phyloP scores from a whole-genome alignment of 2,888 invertebrate genomes.

The Drosophila seclusa region DNA sequence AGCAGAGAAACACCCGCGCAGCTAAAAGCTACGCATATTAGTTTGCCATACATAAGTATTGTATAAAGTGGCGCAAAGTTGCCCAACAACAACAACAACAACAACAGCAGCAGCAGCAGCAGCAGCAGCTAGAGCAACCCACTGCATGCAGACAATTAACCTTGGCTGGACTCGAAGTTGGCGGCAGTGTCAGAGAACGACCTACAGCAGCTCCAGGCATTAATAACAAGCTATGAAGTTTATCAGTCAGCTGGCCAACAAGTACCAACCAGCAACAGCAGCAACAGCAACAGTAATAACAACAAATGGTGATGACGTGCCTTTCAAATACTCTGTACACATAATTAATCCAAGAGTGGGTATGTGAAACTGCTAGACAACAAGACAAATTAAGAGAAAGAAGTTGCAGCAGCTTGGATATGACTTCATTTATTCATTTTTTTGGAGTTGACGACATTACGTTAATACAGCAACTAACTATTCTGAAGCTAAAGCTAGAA shows the following conservation, averaged over 20 bases:
- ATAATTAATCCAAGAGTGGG: background rate
- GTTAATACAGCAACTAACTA: background rate
- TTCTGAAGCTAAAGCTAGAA: background rate
- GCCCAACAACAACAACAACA: slow-evolving; percentile 36
- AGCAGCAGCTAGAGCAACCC: slow-evolving; percentile 42
- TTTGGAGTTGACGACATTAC: background rate
- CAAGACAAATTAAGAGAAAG: background rate
- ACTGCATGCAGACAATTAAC: slow-evolving; percentile 73
- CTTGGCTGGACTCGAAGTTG: slow-evolving; percentile 79
- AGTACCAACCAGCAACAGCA: slow-evolving; percentile 15
- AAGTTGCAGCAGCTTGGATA: background rate
- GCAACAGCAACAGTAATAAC: slow-evolving; percentile 16
- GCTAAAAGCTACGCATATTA: slow-evolving; percentile 18
- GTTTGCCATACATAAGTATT: slow-evolving; percentile 49
- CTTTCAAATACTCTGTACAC: slow-evolving; percentile 32
- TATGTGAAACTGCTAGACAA: background rate
- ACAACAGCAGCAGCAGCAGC: background rate
- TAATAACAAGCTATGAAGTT: slow-evolving; percentile 46
- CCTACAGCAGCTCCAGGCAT: slow-evolving; percentile 62
- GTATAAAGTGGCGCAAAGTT: slow-evolving; percentile 52
- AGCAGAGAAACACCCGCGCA: slow-evolving; percentile 64
- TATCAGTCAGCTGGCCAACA: slow-evolving; percentile 65
- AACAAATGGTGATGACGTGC: slow-evolving; percentile 35
- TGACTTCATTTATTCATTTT: fast-evolving
- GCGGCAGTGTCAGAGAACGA: slow-evolving; percentile 69